Percentiles rank a stretch among this genome's conserved stretches.
phyloP scores from a whole-genome alignment of 2,797 vertebrate genomes.

The Loris lydekkerianus region DNA sequence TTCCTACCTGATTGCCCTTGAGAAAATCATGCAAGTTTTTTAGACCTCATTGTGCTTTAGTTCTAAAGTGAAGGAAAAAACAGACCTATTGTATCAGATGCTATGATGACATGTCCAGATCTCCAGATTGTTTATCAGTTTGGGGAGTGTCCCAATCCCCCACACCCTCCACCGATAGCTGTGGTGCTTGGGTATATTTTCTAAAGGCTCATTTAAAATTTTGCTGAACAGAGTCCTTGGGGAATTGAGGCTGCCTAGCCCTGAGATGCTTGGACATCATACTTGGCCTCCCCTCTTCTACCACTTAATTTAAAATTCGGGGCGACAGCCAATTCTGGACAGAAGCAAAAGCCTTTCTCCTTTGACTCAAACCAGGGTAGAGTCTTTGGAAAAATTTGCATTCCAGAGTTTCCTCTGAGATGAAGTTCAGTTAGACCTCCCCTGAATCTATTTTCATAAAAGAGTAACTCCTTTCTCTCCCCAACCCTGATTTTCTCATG shows the following conservation, averaged over 20 bases:
- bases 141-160: fast-evolving
- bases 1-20: background rate
- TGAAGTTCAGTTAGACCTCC: background rate
- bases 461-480: background rate
- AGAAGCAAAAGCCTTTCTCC: background rate
- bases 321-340: background rate
- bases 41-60: background rate
- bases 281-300: background rate
- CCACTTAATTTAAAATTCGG: background rate
- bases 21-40: background rate
- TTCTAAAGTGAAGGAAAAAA: background rate
- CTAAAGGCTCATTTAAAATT: background rate
- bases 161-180: background rate
- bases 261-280: background rate
- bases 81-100: background rate
- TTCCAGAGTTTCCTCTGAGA: background rate
- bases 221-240: background rate
- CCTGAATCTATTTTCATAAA: background rate
- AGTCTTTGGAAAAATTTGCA: background rate
- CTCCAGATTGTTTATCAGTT: background rate
- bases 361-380: background rate
- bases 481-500: background rate
- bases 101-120: background rate
- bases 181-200: background rate
- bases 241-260: background rate